These are phyloP conservation scores for Hydriomena furcata DNA, from an alignment of 2,888 invertebrate genomes.

Conservation along the genomic window DNA sequence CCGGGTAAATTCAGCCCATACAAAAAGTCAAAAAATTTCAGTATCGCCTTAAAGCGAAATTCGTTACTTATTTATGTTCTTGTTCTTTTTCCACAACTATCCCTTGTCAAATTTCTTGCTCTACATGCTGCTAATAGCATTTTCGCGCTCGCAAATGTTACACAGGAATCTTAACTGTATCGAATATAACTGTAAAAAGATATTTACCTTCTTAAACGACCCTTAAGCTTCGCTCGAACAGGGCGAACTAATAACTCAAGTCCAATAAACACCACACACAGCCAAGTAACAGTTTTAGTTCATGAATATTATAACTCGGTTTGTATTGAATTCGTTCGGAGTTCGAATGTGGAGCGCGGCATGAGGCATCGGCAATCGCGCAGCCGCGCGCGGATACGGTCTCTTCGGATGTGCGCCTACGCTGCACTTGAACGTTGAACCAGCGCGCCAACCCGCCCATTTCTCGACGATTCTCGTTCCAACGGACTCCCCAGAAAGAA, in stretches of 20 bases:
- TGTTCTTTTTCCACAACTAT: neutral
- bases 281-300: slow-evolving; percentile 33
- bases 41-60: no score
- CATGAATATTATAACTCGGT: slow-evolving; percentile 15
- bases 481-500: slow-evolving; percentile 26
- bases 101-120: slow-evolving; percentile 2
- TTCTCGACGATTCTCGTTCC: slow-evolving; percentile 36
- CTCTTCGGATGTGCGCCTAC: slow-evolving; percentile 69
- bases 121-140: slow-evolving; percentile 8
- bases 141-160: slow-evolving; percentile 21
- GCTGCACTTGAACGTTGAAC: slow-evolving; percentile 79
- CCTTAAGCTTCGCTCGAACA: slow-evolving; percentile 49
- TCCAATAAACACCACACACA: slow-evolving; percentile 61
- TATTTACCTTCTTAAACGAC: slow-evolving; percentile 63
- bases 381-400: slow-evolving; percentile 60
- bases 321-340: slow-evolving; percentile 43
- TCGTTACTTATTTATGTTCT: no score
- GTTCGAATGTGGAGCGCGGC: slow-evolving; percentile 53
- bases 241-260: slow-evolving; percentile 45
- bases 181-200: slow-evolving; percentile 52
- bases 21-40: no score
- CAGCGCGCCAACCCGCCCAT: slow-evolving; percentile 60
- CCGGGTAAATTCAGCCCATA: no score
- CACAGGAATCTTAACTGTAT: slow-evolving; percentile 44
- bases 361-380: slow-evolving; percentile 50